Conservation (phyloP, 2,113 vertebrate genomes). For the Arenaria interpres region DNA sequence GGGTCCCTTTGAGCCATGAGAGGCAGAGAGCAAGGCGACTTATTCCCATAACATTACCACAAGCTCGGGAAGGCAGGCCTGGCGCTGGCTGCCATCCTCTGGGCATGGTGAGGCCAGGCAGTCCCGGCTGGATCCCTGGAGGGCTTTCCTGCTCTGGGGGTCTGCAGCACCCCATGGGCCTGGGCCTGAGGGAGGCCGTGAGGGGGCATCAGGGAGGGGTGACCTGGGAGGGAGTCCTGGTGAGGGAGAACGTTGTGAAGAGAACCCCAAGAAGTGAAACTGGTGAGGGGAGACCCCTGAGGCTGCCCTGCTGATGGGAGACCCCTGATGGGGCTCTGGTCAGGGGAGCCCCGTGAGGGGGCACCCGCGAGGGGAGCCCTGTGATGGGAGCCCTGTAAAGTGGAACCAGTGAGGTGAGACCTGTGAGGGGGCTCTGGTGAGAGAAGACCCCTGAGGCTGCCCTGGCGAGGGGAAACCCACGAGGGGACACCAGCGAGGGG, state of each 20-base stretch:
- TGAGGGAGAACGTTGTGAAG: too few species aligned
- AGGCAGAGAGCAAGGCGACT: too few species aligned
- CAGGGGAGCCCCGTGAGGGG: too few species aligned
- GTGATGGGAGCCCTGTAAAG: not conserved
- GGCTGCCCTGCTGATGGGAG: too few species aligned
- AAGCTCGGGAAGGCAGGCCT: not conserved
- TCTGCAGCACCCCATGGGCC: fast-evolving
- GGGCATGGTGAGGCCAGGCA: fast-evolving
- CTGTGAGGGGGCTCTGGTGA: not conserved
- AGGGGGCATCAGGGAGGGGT: not conserved
- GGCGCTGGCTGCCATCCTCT: not conserved
- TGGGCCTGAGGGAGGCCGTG: not conserved
- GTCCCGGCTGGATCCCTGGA: not conserved
- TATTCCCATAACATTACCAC: fast-evolving
- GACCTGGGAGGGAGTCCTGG: not conserved
- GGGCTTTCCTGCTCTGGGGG: not conserved
- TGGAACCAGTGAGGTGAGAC: too few species aligned
- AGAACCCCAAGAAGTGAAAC: too few species aligned
- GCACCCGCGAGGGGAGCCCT: not conserved
- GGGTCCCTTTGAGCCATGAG: fast-evolving
- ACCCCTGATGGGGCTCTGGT: too few species aligned
- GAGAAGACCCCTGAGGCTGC: too few species aligned
- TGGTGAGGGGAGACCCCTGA: too few species aligned
- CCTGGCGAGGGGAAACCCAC: too few species aligned
- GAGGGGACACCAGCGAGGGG: not conserved